Percentiles rank a stretch among this genome's conserved stretches.
Evolutionary conservation across 2,888 invertebrate species (phyloP).

Genomic region (Tenthredo scrophulariae): DNA sequence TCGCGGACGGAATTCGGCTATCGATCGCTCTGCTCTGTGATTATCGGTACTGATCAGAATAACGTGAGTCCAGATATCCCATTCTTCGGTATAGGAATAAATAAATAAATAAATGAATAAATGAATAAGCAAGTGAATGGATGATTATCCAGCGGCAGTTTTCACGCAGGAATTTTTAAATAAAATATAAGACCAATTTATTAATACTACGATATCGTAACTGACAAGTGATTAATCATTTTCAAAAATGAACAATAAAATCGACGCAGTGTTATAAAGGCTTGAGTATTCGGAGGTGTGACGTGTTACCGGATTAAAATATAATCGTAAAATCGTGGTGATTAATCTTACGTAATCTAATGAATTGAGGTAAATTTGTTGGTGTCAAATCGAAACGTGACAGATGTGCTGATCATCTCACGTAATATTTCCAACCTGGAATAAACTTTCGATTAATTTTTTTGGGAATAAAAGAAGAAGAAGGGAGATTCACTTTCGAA

Average conservation of each 20-base stretch:
- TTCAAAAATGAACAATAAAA: conserved; percentile 16
- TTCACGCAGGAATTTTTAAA: not conserved
- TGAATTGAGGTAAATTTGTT: not conserved
- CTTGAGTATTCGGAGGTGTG: not conserved
- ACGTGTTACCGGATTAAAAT: conserved; percentile 8
- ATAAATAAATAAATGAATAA: not conserved
- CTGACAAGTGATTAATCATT: conserved; percentile 14
- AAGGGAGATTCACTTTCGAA: not conserved
- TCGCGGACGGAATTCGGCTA: not conserved
- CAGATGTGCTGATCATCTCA: not conserved
- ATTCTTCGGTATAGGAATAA: not conserved
- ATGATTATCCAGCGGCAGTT: not conserved
- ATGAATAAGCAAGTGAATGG: not conserved
- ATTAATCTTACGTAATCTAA: not conserved
- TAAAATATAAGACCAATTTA: not conserved
- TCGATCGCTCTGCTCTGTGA: not conserved
- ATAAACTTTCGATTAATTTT: conserved; percentile 22
- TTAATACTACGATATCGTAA: not conserved
- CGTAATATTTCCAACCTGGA: not conserved
- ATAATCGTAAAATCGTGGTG: not conserved
- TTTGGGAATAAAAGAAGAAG: not conserved
- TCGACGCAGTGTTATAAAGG: not conserved
- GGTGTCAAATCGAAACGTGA: not conserved
- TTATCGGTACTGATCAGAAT: not conserved
- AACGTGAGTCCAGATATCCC: not conserved